Base-by-base conservation (phyloP, 2,797 vertebrate genomes). In the Sebastes ruberrimus region DNA sequence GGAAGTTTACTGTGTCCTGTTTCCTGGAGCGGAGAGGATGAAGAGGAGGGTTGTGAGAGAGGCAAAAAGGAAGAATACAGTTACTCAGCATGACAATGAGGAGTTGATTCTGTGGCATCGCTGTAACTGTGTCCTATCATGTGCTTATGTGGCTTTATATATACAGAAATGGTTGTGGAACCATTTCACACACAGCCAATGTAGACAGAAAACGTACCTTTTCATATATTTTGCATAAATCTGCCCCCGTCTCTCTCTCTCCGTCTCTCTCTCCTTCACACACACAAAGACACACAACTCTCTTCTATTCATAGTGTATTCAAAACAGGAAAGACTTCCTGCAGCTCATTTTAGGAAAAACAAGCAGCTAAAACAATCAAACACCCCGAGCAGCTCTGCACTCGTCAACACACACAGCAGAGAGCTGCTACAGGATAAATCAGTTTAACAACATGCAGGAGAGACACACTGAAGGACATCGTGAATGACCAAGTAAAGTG, bases 301-400 rank as follows among this genome's bases (percentile, higher is more conserved):
- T 75, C 74, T 81, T 88, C 92, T 95, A 95, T 94, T 92, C 86
- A 92, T 94, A 94, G 90, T 86, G 74, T 63, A 68, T 92, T 90
- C 85, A 95, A 93, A 96, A 95, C 95, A 95, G 95, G 95, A 96
- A 95, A 85, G 87, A 93, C 93, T 94, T 95, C 94, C 92, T 95
- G 93, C 89, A 35, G 84, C 89, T 95, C 93, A 92, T 93, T 95
- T 95, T 88, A 95, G 92, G 92, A 94, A 95, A 94, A 94, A 94
- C 90, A 92, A 91, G 91, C 88, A 86, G 86, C 75, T 81, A 70
- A 90, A 92, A 91, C 92, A 92, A 94, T 93, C 86, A 93, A 89
- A 89, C 81, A 75, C 60, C 4, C 62, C n/a, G 4, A 88, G 71
- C 76, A 71, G 68, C 20, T 67, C 68, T 6, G 62, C 67, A 57